phyloP scores from a whole-genome alignment of 2,113 vertebrate species.

The Tachysurus vachellii region DNA sequence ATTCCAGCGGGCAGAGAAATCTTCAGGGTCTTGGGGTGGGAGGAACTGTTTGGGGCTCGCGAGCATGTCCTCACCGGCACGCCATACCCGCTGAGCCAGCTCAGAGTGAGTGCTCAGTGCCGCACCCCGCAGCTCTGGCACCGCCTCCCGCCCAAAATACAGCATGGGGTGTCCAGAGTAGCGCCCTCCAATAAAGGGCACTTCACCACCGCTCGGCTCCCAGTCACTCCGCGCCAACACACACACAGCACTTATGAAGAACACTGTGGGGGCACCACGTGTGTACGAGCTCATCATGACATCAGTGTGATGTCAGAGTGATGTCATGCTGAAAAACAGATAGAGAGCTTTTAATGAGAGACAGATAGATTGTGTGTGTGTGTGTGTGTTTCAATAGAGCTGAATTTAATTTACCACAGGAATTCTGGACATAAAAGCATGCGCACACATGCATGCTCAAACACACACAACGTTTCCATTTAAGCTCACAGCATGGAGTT shows the following conservation, averaged over 20 bases:
- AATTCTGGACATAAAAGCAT: neutral
- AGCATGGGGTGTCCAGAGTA: constrained; percentile 95
- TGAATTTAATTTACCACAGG: neutral
- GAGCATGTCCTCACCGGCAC: constrained; percentile 89
- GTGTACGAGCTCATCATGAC: constrained; percentile 95
- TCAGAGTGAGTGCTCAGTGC: constrained; percentile 79
- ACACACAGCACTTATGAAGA: constrained; percentile 88
- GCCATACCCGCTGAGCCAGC: constrained; percentile 78
- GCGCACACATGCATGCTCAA: neutral
- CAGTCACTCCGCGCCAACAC: constrained; percentile 66
- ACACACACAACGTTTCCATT: neutral
- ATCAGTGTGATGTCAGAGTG: constrained; percentile 87
- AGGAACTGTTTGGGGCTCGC: constrained; percentile 87
- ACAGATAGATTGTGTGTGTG: neutral
- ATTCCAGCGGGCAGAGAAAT: constrained; percentile 94
- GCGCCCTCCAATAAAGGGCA: constrained; percentile 89
- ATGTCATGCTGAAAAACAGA: constrained; percentile 64
- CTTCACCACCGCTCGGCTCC: constrained; percentile 72
- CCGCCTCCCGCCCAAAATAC: constrained; percentile 83
- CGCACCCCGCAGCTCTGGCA: constrained; percentile 78
- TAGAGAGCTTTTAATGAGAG: neutral
- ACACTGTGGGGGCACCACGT: constrained; percentile 92
- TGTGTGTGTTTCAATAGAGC: neutral
- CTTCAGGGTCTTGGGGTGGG: constrained; percentile 89
- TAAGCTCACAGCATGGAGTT: neutral